phyloP scores from a whole-genome alignment of 2,113 vertebrate genomes.

The Nerophis ophidion region DNA sequence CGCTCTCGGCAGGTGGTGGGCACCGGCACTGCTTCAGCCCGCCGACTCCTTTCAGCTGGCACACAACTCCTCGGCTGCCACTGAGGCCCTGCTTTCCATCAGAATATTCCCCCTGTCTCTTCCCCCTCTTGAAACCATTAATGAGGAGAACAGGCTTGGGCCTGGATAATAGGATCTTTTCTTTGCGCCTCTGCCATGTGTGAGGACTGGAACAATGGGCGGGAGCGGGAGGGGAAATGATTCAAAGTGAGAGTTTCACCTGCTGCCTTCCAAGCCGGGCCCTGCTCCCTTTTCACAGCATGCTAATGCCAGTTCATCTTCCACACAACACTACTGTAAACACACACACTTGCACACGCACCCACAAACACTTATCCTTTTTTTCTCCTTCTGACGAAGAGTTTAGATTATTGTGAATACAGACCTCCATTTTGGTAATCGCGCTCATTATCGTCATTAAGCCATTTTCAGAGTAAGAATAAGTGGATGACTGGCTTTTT shows the following conservation, averaged over 20 bases:
- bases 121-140: slow-evolving; percentile 66
- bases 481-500: slow-evolving; percentile 34
- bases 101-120: slow-evolving; percentile 63
- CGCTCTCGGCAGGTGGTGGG: slow-evolving; percentile 69
- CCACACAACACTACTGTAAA: slow-evolving; percentile 59
- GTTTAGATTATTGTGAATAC: slow-evolving; percentile 58
- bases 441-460: slow-evolving; percentile 63
- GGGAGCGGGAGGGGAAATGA: slow-evolving; percentile 68
- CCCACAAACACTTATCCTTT: slow-evolving; percentile 28
- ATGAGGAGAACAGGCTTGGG: slow-evolving; percentile 70
- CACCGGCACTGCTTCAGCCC: slow-evolving; percentile 61
- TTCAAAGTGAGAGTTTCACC: slow-evolving; percentile 74
- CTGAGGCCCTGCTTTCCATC: slow-evolving; percentile 71
- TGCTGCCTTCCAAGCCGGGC: slow-evolving; percentile 63
- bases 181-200: slow-evolving; percentile 67
- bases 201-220: slow-evolving; percentile 65
- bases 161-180: slow-evolving; percentile 69
- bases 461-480: slow-evolving; percentile 50
- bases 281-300: slow-evolving; percentile 61
- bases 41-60: slow-evolving; percentile 68
- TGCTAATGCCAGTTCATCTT: slow-evolving; percentile 70
- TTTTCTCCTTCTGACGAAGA: slow-evolving; percentile 48
- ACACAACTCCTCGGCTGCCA: slow-evolving; percentile 67
- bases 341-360: slow-evolving; percentile 37
- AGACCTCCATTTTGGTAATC: slow-evolving; percentile 56